Evolutionary conservation across 92 coral and sea anemone species (phyloP).

Genomic region (Bergia puertoricense): DNA sequence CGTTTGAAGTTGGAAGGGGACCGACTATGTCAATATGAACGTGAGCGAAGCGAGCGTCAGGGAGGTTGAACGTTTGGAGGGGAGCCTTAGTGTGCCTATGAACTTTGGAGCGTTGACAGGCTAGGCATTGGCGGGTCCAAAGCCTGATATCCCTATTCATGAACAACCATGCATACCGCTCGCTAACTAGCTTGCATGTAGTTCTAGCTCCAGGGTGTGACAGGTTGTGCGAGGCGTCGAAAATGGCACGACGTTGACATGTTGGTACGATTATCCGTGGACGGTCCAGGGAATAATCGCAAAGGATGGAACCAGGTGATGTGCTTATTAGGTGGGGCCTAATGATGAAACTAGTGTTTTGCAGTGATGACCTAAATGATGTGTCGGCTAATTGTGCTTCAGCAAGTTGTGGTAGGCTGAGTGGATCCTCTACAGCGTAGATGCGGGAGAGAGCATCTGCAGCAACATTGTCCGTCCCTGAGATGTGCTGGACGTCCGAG

Average conservation of each 20-base stretch:
- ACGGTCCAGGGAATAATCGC: no score
- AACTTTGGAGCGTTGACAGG: slow-evolving; percentile 26
- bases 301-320: background rate
- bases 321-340: background rate
- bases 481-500: slow-evolving; percentile 24
- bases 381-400: background rate
- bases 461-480: slow-evolving; percentile 5
- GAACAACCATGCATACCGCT: no score
- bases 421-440: background rate
- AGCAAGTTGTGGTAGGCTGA: background rate
- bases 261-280: no score
- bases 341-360: background rate
- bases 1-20: slow-evolving; percentile 30
- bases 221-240: no score
- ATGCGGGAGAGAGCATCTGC: slow-evolving; percentile 40
- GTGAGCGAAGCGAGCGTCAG: no score
- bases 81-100: slow-evolving; percentile 39
- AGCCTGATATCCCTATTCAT: no score
- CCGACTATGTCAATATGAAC: slow-evolving; percentile 36
- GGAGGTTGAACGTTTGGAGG: background rate
- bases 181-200: no score
- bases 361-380: background rate
- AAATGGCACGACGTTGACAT: no score
- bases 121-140: no score
- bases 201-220: no score